A percentile compares a stretch with the other conserved stretches of the same genome.
phyloP scores from a whole-genome alignment of 2,888 invertebrate genomes.

The Andrena fulva region DNA sequence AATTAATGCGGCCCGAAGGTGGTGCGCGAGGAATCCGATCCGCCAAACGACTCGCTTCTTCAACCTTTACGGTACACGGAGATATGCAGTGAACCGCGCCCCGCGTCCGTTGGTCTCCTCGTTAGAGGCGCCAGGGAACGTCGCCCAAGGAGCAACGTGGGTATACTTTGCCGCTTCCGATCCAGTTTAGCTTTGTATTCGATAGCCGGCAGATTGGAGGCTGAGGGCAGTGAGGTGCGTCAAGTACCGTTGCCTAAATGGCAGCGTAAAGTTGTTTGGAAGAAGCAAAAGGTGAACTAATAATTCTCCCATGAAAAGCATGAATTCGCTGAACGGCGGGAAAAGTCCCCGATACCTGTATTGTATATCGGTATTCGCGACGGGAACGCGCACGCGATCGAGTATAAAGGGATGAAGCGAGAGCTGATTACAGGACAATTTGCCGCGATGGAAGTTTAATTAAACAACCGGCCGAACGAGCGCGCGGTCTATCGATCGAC shows the following conservation, averaged over 20 bases:
- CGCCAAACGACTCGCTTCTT: slow-evolving; percentile 62
- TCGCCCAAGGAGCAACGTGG: too few relatives aligned
- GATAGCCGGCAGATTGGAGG: background rate
- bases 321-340: too few relatives aligned
- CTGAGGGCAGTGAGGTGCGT: background rate
- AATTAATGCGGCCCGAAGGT: slow-evolving; percentile 57
- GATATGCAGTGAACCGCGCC: slow-evolving; percentile 63
- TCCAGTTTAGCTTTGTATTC: background rate
- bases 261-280: too few relatives aligned
- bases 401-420: background rate
- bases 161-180: background rate
- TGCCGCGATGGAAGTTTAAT: slow-evolving; percentile 18
- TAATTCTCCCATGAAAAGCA: too few relatives aligned
- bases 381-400: background rate
- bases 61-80: slow-evolving; percentile 69
- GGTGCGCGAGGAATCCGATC: slow-evolving; percentile 66
- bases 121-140: too few relatives aligned
- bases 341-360: too few relatives aligned
- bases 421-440: slow-evolving; percentile 24
- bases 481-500: background rate
- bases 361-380: too few relatives aligned
- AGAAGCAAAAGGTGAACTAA: too few relatives aligned
- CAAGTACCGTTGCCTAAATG: background rate
- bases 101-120: slow-evolving; percentile 1
- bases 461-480: background rate